Base-by-base conservation (phyloP, 2,888 invertebrate genomes). In the Zootermopsis nevadensis region DNA sequence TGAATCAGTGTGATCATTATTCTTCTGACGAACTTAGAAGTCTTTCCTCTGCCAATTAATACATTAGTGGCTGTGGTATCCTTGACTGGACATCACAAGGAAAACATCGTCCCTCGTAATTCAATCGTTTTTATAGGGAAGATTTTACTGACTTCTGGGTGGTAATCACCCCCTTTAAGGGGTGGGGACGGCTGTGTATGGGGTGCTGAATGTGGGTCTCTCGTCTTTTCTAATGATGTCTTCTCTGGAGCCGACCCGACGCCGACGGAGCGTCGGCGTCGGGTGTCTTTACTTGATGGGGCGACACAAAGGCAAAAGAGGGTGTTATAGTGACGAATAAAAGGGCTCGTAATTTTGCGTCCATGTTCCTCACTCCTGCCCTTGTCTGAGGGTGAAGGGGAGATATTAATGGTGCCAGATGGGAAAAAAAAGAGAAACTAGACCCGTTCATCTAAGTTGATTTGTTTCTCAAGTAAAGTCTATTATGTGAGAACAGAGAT, bases 171-270 rank as follows among this genome's bases (percentile, higher is more conserved):
- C 77, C 55, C 48, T 77, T 77, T 77, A 55, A 77, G 77, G 31
- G 48, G 31, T 55, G 53, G 77, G 24, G 24, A 33, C 19, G 33
- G 7, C 69, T 69, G 8, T 19, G 12, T 77, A 30, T 55, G 77
- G 53, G 77, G 33, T 30, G 55, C 31, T 24, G 31, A 30, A 69
- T 69, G 69, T 69, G 30, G 77, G 53, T 31, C 53, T 42, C 77
- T 33, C 55, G 53, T 77, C 77, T 77, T 77, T 77, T 77, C 77
- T 77, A 77, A 77, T 77, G 77, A 77, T 77, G 77, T 77, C 48
- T 77, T 77, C 55, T 77, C 77, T 77, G 77, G 77, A 77, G 77
- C 77, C 77, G 48, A 22, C 31, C 55, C 53, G 55, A 55, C 53
- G 30, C 55, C n/a, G 66, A 27, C 66, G 66, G 76, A 33, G 38